Evolutionary conservation across 2,888 invertebrate species (phyloP).

Genomic region (Melanotus villosus): DNA sequence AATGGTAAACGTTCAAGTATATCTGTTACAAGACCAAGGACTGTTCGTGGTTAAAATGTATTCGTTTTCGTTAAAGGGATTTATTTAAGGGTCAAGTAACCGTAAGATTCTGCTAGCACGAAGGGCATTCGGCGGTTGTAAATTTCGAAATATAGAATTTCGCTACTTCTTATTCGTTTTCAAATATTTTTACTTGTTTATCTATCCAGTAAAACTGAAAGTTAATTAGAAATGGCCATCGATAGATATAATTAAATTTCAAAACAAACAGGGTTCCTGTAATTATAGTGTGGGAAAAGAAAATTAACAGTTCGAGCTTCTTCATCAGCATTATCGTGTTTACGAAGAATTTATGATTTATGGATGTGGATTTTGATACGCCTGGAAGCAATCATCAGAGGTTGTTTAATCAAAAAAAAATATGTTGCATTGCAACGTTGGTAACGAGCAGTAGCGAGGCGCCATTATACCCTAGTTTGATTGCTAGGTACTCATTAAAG

Average conservation of each 20-base stretch:
- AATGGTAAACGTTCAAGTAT: not conserved
- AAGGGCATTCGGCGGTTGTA: constrained; percentile 4
- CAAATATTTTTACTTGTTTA: too few relatives aligned
- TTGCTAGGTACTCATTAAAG: constrained; percentile 19
- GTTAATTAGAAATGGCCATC: too few relatives aligned
- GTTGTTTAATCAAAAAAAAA: constrained; percentile 32
- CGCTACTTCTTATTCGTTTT: too few relatives aligned
- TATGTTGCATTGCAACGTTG: not conserved
- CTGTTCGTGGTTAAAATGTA: constrained; percentile 4
- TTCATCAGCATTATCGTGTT: constrained; percentile 28
- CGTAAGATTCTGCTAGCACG: not conserved
- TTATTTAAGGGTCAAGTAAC: constrained; percentile 4
- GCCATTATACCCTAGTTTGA: constrained; percentile 20
- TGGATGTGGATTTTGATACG: constrained; percentile 41
- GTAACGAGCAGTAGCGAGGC: constrained; percentile 22
- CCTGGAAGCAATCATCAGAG: constrained; percentile 28
- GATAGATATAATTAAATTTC: constrained; percentile 24
- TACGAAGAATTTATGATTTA: constrained; percentile 38
- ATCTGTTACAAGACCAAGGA: constrained; percentile 10
- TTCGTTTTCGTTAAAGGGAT: not conserved
- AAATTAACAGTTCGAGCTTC: constrained; percentile 38
- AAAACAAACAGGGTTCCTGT: constrained; percentile 26
- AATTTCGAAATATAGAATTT: too few relatives aligned
- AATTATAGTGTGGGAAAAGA: constrained; percentile 34
- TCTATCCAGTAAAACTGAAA: too few relatives aligned